phyloP scores from a whole-genome alignment of 1,140 invertebrate species.

The Bombus vancouverensis region DNA sequence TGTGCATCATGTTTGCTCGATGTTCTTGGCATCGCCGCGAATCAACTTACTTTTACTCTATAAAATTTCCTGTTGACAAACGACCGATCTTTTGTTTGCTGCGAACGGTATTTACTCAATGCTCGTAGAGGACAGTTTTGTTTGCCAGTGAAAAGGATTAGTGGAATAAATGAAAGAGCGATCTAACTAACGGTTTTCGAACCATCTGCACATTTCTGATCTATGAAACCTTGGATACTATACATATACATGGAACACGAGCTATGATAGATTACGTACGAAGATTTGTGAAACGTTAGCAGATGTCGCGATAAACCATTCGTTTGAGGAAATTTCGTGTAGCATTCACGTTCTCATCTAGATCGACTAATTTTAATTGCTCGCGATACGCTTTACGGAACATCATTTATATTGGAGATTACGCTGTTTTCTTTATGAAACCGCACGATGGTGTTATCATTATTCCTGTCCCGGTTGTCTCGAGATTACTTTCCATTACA shows the following conservation, averaged over 20 bases:
- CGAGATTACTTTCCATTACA: not conserved
- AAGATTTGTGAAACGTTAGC: not conserved
- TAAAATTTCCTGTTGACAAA: not conserved
- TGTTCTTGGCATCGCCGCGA: not conserved
- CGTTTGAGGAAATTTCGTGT: not conserved
- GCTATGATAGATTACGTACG: not conserved
- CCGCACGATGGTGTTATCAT: too few species aligned
- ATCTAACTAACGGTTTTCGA: not conserved
- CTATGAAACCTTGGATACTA: not conserved
- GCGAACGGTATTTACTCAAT: not conserved
- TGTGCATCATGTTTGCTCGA: not conserved
- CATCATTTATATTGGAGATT: not conserved
- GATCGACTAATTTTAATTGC: not conserved
- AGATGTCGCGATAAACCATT: not conserved
- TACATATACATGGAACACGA: too few species aligned
- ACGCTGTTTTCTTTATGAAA: not conserved
- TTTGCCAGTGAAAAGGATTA: not conserved
- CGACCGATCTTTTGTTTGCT: constrained; percentile 28
- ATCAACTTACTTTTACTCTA: not conserved
- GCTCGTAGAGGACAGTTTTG: not conserved
- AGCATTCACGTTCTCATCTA: not conserved
- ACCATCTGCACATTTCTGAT: not conserved
- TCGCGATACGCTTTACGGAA: not conserved
- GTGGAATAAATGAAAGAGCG: not conserved
- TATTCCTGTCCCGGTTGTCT: too few species aligned